Conservation (phyloP, 2,113 vertebrate species). For the cat (Felis catus) region DNA sequence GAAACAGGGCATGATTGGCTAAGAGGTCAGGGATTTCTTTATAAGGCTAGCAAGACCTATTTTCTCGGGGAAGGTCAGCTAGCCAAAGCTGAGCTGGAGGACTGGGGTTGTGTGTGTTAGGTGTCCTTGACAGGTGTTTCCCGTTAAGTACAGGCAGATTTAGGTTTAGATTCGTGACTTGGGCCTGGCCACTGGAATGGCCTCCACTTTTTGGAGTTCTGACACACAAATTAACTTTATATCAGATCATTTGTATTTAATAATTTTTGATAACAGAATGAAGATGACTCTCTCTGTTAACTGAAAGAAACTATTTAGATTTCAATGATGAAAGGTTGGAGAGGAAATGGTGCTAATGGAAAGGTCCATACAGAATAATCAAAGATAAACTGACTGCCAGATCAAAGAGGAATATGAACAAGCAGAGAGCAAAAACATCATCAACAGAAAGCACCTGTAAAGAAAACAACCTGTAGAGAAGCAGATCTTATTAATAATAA, state of each 20-base stretch:
- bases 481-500: slow-evolving; percentile 50
- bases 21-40: neutral
- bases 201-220: neutral
- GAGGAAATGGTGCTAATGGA: slow-evolving; percentile 11
- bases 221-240: neutral
- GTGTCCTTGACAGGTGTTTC: neutral
- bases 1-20: neutral
- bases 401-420: neutral
- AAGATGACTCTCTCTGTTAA: slow-evolving; percentile 26
- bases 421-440: neutral
- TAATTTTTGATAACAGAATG: slow-evolving; percentile 72
- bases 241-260: slow-evolving; percentile 51
- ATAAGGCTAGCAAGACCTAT: neutral
- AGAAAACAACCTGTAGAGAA: neutral
- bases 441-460: neutral
- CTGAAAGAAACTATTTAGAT: slow-evolving; percentile 50
- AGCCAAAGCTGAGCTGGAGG: neutral
- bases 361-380: neutral
- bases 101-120: neutral
- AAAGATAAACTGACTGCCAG: neutral
- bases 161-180: neutral
- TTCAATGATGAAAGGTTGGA: slow-evolving; percentile 56
- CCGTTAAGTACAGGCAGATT: neutral
- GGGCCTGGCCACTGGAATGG: neutral
- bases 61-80: neutral